Percentiles rank a stretch among this genome's conserved stretches.
phyloP scores from a whole-genome alignment of 2,888 invertebrate genomes.

The Drosophila tanythrix region DNA sequence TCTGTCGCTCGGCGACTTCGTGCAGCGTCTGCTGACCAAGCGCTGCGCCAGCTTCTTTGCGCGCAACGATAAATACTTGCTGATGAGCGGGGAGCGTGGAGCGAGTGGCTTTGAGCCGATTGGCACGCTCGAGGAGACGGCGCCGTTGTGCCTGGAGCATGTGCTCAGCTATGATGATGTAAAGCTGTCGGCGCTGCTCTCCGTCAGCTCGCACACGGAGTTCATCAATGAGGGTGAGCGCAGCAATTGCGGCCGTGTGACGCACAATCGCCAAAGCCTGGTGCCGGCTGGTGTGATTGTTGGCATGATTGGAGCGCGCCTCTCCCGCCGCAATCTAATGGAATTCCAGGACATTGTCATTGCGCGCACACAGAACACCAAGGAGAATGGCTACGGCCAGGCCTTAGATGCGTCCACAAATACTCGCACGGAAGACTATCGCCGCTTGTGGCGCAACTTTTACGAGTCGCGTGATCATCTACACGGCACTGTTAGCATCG shows the following conservation, averaged over 20 bases:
- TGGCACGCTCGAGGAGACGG: slow-evolving; percentile 85
- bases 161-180: slow-evolving; percentile 87
- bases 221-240: slow-evolving; percentile 87
- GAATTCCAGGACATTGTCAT: slow-evolving; percentile 86
- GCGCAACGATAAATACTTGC: slow-evolving; percentile 84
- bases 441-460: slow-evolving; percentile 75
- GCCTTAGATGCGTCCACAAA: slow-evolving; percentile 8
- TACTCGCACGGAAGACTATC: slow-evolving; percentile 67
- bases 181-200: slow-evolving; percentile 86
- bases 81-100: slow-evolving; percentile 85
- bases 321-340: slow-evolving; percentile 85
- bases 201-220: slow-evolving; percentile 86
- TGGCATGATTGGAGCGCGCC: slow-evolving; percentile 85
- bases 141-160: slow-evolving; percentile 85
- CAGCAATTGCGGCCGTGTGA: slow-evolving; percentile 85
- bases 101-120: slow-evolving; percentile 86
- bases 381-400: slow-evolving; percentile 85
- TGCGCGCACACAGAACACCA: slow-evolving; percentile 85
- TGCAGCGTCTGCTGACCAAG: slow-evolving; percentile 86
- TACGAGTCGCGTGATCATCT: slow-evolving; percentile 74
- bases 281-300: slow-evolving; percentile 86
- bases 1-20: slow-evolving; percentile 85
- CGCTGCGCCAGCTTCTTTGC: slow-evolving; percentile 86
- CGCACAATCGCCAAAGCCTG: slow-evolving; percentile 81
- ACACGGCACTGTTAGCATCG: slow-evolving; percentile 58